Evolutionary conservation across 2,888 invertebrate genomes (phyloP).

Genomic region (Pantelozetes paolii): DNA sequence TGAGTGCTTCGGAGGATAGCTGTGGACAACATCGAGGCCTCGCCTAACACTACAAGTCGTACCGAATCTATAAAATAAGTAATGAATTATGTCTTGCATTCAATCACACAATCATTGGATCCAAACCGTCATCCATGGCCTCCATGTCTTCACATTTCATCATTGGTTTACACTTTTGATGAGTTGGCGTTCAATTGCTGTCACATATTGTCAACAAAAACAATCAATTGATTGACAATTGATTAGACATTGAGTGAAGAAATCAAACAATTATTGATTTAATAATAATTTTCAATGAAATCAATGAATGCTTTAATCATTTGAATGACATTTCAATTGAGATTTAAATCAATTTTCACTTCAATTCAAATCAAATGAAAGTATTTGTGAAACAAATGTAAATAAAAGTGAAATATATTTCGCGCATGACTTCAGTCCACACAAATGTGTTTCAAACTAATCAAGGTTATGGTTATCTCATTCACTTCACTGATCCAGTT

Average conservation of each 20-base stretch:
- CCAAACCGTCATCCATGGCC: slow-evolving; percentile 21
- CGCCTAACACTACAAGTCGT: slow-evolving; percentile 40
- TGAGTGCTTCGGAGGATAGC: slow-evolving; percentile 39
- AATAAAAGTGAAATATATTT: too few relatives aligned
- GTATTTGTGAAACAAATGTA: too few relatives aligned
- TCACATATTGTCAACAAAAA: background rate
- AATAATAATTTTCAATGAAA: too few relatives aligned
- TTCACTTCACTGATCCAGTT: too few relatives aligned
- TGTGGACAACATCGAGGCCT: slow-evolving; percentile 40
- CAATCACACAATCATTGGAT: background rate
- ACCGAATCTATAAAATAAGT: slow-evolving; percentile 2
- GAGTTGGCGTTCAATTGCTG: slow-evolving; percentile 10
- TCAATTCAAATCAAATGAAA: too few relatives aligned
- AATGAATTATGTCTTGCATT: background rate
- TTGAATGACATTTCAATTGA: too few relatives aligned
- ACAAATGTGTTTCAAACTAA: too few relatives aligned
- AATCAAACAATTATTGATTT: background rate
- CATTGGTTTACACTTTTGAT: background rate
- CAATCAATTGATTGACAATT: background rate
- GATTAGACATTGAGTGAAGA: background rate
- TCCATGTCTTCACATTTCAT: background rate
- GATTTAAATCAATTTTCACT: too few relatives aligned
- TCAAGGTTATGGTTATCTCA: too few relatives aligned
- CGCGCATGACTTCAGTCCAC: too few relatives aligned
- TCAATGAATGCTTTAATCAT: too few relatives aligned